Percentiles rank a stretch among this genome's conserved stretches.
Conservation (phyloP, 2,113 vertebrate genomes). For the Psittacula cyanocephala region DNA sequence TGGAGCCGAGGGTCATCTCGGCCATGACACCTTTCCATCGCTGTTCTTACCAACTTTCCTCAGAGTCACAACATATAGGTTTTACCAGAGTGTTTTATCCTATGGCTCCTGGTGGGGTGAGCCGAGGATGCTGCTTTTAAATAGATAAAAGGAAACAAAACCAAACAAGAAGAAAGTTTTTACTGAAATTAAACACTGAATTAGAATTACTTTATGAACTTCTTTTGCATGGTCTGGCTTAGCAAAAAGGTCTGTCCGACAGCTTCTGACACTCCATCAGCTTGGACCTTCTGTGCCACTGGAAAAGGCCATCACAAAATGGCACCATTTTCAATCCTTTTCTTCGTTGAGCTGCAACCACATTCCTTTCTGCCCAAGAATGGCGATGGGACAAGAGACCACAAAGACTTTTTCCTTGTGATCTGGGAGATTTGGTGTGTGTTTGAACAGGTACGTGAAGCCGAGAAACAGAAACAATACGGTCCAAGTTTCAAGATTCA, state of each 20-base stretch:
- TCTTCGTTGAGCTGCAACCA: neutral
- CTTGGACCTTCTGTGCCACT: neutral
- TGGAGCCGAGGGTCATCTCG: neutral
- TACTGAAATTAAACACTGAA: neutral
- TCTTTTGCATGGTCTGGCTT: neutral
- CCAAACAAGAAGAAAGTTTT: neutral
- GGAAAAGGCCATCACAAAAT: neutral
- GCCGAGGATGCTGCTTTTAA: neutral
- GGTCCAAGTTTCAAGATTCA: neutral
- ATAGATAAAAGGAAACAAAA: neutral
- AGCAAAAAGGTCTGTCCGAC: neutral
- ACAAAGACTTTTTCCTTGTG: neutral
- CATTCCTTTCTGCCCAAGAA: neutral
- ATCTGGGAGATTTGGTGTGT: neutral
- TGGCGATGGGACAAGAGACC: accelerated
- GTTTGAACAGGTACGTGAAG: neutral
- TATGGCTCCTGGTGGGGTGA: neutral
- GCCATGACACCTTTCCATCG: neutral
- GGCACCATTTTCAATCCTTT: neutral
- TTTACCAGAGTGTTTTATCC: neutral
- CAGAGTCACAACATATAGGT: neutral
- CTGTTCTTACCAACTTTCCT: neutral
- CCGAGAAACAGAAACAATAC: neutral
- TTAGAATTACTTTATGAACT: neutral
- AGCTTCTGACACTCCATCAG: neutral